Base-by-base conservation (phyloP, 2,888 invertebrate species). In the Apotomis turbidana region DNA sequence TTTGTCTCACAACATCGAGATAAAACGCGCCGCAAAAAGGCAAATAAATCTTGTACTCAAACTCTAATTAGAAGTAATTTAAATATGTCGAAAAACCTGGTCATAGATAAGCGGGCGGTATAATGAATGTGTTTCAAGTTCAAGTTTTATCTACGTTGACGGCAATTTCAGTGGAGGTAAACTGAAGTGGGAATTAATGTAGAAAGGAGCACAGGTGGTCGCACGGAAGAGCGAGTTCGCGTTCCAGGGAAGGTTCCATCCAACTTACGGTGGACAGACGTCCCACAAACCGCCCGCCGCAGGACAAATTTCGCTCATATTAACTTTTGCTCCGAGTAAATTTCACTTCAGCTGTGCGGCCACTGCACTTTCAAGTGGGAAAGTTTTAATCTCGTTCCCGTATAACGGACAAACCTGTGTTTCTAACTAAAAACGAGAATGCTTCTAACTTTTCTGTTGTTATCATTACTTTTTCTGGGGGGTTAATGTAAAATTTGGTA, bases 301-400 rank as follows among this genome's bases (percentile, higher is more conserved):
- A 87, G 86, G 87, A 91, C 90, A 89, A 91, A 90, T 91, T 91
- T 90, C 85, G 89, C 88, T 91, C 91, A 89, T 90, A 91, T 92
- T 91, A 92, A 91, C 90, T 92, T 92, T 90, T 91, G 87, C 86
- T 87, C 83, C 77, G 85, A 89, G 88, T 90, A 87, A 90, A 91
- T 90, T 91, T 90, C 87, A 86, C 87, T 88, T 85, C 84, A 84
- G 85, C 87, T 85, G 87, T 79, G 85, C 87, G 87, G 87, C 88
- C 89, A 87, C 83, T 89, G 89, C 90, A 89, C 87, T 90, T 87
- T 86, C 84, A 89, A 91, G 89, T 88, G 87, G 85, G 81, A 86
- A 91, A 92, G 89, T 92, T 92, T 90, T 91, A 91, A 91, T 91
- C 86, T 87, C 86, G 84, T 86, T 83, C 80, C 81, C 82, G 78